Conservation (phyloP, 2,888 invertebrate genomes). For the Eilema griseolum region DNA sequence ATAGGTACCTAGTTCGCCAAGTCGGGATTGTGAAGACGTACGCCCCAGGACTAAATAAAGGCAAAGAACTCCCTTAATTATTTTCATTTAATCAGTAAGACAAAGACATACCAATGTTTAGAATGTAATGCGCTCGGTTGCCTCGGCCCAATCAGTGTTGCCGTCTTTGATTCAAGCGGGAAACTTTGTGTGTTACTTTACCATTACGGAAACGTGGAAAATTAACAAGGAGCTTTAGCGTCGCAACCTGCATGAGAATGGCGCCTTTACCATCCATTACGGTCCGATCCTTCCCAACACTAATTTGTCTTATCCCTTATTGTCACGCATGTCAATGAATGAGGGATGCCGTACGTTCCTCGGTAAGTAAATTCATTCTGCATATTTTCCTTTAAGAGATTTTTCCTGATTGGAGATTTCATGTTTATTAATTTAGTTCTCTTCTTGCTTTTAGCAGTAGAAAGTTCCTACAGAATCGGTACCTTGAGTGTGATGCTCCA, state of each 20-base stretch:
- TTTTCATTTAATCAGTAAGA: slow-evolving; percentile 56
- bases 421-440: slow-evolving; percentile 20
- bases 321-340: slow-evolving; percentile 66
- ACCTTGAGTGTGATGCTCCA: too few species aligned
- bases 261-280: slow-evolving; percentile 64
- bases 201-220: slow-evolving; percentile 79
- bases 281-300: slow-evolving; percentile 54
- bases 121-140: slow-evolving; percentile 58
- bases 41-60: slow-evolving; percentile 34
- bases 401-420: slow-evolving; percentile 34
- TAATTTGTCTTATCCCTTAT: slow-evolving; percentile 64
- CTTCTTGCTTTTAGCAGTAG: not conserved
- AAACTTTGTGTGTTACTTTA: slow-evolving; percentile 80
- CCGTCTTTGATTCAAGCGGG: slow-evolving; percentile 67
- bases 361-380: slow-evolving; percentile 46
- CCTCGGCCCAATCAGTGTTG: slow-evolving; percentile 67
- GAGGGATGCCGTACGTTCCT: slow-evolving; percentile 30
- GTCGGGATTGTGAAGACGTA: slow-evolving; percentile 18
- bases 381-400: slow-evolving; percentile 36
- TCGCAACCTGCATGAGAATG: slow-evolving; percentile 78
- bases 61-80: slow-evolving; percentile 51
- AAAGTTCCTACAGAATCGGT: too few species aligned
- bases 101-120: slow-evolving; percentile 56
- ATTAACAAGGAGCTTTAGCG: slow-evolving; percentile 73
- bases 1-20: slow-evolving; percentile 7